These are phyloP conservation scores for Harpagifer antarcticus DNA, from an alignment of 2,797 vertebrate species.

Conservation along the genomic window DNA sequence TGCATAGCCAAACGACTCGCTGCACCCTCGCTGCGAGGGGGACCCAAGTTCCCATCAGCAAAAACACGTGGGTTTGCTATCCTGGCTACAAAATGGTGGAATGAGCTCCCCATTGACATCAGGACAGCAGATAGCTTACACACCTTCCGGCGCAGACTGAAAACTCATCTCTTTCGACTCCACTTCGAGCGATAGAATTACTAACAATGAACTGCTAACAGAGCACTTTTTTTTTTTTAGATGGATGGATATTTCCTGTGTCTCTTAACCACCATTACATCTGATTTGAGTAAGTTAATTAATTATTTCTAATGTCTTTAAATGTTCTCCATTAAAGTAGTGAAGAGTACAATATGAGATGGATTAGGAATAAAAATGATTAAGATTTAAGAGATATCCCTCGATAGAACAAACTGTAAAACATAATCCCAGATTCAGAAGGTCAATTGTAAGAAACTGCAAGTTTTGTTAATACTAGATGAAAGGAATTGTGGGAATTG, in stretches of 20 bases:
- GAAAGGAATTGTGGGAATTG: neutral
- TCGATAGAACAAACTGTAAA: slow-evolving; percentile 14
- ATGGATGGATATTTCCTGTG: neutral
- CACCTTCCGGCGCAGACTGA: no score
- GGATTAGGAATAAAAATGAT: slow-evolving; percentile 10
- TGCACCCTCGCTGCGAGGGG: no score
- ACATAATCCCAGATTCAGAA: slow-evolving; percentile 18
- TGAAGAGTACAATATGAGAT: slow-evolving; percentile 8
- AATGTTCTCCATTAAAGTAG: neutral
- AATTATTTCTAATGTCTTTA: neutral
- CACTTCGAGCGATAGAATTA: no score
- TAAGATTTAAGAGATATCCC: slow-evolving; percentile 33
- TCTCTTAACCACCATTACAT: slow-evolving; percentile 14
- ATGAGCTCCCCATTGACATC: no score
- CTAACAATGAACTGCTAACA: no score
- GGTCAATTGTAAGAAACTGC: neutral
- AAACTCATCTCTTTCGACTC: no score
- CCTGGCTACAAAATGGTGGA: no score
- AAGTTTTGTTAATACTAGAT: neutral
- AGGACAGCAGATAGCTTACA: no score
- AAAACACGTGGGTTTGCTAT: no score
- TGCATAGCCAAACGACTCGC: no score
- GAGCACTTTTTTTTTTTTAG: no score
- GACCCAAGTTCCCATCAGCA: no score
- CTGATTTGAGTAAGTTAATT: neutral